Conservation (phyloP, 2,888 invertebrate species). For the Hydriomena furcata region DNA sequence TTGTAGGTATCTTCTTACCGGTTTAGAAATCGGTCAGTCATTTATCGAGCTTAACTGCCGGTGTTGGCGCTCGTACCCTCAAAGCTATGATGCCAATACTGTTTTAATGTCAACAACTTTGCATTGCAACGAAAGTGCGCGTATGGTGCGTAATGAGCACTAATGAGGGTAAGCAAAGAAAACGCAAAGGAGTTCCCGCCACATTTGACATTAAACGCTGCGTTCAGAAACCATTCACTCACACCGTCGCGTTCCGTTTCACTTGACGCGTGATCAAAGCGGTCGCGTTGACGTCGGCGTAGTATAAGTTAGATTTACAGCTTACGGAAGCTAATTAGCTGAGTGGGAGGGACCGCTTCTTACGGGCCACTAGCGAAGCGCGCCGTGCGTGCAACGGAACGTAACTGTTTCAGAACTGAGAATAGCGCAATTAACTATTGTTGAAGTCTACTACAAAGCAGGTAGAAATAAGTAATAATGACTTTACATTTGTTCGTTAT, state of each 20-base stretch:
- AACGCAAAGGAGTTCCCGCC: slow-evolving; percentile 54
- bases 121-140: not conserved
- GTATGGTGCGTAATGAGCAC: slow-evolving; percentile 17
- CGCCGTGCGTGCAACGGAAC: slow-evolving; percentile 57
- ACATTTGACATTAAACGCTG: slow-evolving; percentile 73
- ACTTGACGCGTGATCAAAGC: slow-evolving; percentile 72
- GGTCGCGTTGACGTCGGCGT: slow-evolving; percentile 65
- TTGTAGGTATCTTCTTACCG: not conserved
- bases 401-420: slow-evolving; percentile 52
- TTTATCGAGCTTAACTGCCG: not conserved
- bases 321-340: slow-evolving; percentile 79
- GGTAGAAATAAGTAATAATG: too few species aligned
- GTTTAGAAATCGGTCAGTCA: not conserved
- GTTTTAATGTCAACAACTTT: not conserved
- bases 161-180: slow-evolving; percentile 39
- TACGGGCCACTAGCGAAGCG: slow-evolving; percentile 57
- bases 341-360: slow-evolving; percentile 51
- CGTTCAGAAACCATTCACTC: slow-evolving; percentile 71
- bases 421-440: slow-evolving; percentile 28
- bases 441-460: not conserved
- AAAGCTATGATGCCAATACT: not conserved
- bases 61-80: not conserved
- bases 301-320: slow-evolving; percentile 73
- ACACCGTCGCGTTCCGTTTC: slow-evolving; percentile 67
- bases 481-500: too few species aligned